Base-by-base conservation (phyloP, 2,888 invertebrate species). In the Phaedon cochleariae region DNA sequence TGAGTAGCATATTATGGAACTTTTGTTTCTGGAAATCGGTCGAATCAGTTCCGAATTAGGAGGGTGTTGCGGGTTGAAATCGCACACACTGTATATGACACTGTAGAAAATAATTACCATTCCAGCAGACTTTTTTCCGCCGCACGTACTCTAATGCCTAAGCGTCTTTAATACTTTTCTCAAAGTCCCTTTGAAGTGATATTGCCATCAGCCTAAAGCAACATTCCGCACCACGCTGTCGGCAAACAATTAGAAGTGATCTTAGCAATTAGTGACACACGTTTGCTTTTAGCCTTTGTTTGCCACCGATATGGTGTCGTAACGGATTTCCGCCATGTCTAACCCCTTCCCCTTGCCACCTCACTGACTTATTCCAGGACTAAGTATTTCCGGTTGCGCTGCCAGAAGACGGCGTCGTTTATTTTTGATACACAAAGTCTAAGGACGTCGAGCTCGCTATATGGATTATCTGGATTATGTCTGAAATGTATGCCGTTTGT, bases 231-330 rank as follows among this genome's bases (percentile, higher is more conserved):
- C 54, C 34, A 31, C 45, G 22, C 45, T 57, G 57, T 57, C 57
- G 45, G 57, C 60, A 66, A 64, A 68, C 69, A 69, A 72, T 72
- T 67, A 68, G 63, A 59, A 62, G 58, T 73, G 71, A 71, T 73
- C 69, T 67, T 31, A 65, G 69, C 74, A 74, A 74, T 74, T 73
- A 73, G 65, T 55, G 66, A 72, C 74, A 71, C 73, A 70, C 69
- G 70, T 71, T 70, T 59, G 72, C 74, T 74, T 74, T 74, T 74
- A 74, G 65, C 69, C 68, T 69, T 65, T 73, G 74, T 74, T 74
- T 74, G 65, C 62, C 31, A 37, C 68, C 68, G 71, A 70, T 73
- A 67, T 63, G 63, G 69, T 69, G 72, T 67, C 69, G 66, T 61
- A 51, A 46, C 55, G 21, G 20, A 29, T 48, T 59, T 61, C 61